These are phyloP conservation scores for Autographa pulchrina DNA, from an alignment of 2,888 invertebrate species.

Conservation along the genomic window DNA sequence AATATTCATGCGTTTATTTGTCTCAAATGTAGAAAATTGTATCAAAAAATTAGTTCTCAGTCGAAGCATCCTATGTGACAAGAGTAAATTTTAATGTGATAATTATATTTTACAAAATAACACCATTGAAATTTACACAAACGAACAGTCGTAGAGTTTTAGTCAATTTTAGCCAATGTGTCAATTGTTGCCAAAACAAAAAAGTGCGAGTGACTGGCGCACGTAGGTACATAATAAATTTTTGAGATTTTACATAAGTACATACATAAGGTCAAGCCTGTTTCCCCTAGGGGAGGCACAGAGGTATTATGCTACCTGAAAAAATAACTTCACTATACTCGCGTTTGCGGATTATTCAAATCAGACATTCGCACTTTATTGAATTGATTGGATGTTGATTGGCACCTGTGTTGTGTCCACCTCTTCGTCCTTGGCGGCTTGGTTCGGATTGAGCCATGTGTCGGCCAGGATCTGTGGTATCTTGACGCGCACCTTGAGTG, in stretches of 20 bases:
- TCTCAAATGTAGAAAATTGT: background rate
- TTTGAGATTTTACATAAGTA: background rate
- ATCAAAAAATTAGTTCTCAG: background rate
- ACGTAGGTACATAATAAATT: background rate
- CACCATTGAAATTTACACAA: background rate
- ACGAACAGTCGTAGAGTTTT: background rate
- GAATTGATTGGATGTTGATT: background rate
- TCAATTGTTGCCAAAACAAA: slow-evolving; percentile 1
- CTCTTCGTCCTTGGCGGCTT: slow-evolving; percentile 79
- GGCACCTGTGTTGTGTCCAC: slow-evolving; percentile 57
- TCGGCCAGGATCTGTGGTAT: slow-evolving; percentile 92
- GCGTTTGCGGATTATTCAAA: slow-evolving; percentile 2
- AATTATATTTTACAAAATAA: background rate
- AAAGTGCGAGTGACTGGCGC: background rate
- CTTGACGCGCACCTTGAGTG: slow-evolving; percentile 91
- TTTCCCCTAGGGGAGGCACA: slow-evolving; percentile 5
- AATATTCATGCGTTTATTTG: background rate
- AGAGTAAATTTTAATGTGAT: background rate
- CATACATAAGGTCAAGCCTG: slow-evolving; percentile 1
- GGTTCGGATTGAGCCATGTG: slow-evolving; percentile 90
- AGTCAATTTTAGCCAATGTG: background rate
- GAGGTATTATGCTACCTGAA: slow-evolving; percentile 3
- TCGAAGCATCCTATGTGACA: background rate
- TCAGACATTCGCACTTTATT: background rate
- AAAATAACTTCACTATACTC: slow-evolving; percentile 1